phyloP scores from a whole-genome alignment of 30 jellyfish, hydroid and myxozoan genomes.

The Turritopsis rubra region DNA sequence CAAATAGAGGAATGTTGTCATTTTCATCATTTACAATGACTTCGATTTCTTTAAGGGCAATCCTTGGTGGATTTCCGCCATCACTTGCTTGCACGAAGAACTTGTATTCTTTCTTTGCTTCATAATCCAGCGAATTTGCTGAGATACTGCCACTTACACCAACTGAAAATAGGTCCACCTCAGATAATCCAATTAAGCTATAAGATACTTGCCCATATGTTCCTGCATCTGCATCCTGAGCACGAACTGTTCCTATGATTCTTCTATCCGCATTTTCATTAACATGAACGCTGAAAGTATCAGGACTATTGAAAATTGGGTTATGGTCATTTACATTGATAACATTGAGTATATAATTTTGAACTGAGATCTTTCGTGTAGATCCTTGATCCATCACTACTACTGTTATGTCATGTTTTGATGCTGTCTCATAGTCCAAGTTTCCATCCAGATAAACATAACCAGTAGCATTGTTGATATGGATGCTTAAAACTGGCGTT shows the following conservation, averaged over 20 bases:
- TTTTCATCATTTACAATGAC: slow-evolving; percentile 50
- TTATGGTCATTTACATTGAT: slow-evolving; percentile 29
- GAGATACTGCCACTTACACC: slow-evolving; percentile 43
- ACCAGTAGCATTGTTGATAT: slow-evolving; percentile 36
- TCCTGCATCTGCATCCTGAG: slow-evolving; percentile 73
- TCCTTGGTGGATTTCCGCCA: slow-evolving; percentile 37
- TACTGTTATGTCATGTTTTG: slow-evolving; percentile 24
- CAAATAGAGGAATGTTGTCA: slow-evolving; percentile 69
- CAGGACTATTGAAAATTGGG: slow-evolving; percentile 25
- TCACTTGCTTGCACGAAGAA: slow-evolving; percentile 20
- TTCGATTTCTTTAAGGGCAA: slow-evolving; percentile 20
- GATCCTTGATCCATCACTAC: slow-evolving; percentile 49
- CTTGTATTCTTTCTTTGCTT: slow-evolving; percentile 30
- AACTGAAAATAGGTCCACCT: slow-evolving; percentile 34
- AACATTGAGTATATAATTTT: slow-evolving; percentile 5
- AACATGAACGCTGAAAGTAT: neutral
- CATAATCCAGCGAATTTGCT: slow-evolving; percentile 60
- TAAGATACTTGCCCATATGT: slow-evolving; percentile 37
- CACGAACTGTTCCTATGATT: slow-evolving; percentile 27
- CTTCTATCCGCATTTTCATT: neutral
- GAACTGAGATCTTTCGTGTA: slow-evolving; percentile 26
- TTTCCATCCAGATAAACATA: slow-evolving; percentile 33
- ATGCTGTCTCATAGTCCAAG: slow-evolving; percentile 60
- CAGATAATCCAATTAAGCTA: slow-evolving; percentile 31
- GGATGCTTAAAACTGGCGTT: slow-evolving; percentile 14